Base-by-base conservation (phyloP, 92 coral and sea anemone species). In the Heliopora coerulea region DNA sequence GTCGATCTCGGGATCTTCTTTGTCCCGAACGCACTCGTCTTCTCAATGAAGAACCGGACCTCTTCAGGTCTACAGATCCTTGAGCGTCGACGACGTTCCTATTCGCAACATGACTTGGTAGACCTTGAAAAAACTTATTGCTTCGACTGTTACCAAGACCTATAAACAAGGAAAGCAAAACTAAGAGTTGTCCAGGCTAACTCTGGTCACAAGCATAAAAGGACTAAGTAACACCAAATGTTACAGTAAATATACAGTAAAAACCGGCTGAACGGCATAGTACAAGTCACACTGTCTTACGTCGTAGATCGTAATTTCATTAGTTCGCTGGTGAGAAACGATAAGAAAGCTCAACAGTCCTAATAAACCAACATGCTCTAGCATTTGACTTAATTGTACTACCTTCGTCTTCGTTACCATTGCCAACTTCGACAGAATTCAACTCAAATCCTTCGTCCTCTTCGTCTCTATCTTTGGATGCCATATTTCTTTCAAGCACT, bases 121-220 rank as follows among this genome's bases (percentile, higher is more conserved):
- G 24, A 14, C 39, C 58, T 67, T 67, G 21, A 67, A 67, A 67
- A 35, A 67, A 67, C 54, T 67, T 67, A 48, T 67, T 67, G 8
- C 15, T 67, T 48, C 74, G 74, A 48, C 74, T 67, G 41, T 44
- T 46, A 14, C 74, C 58, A 10, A 25, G 0, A 48, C 74, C 74
- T 67, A 23, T 67, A 23, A 31, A 11, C 35, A 63, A 11, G n/a
- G 33, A 25, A 67, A 46, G 6, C 7, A 19, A 48, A 26, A 48
- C 1, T 26, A 8, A 24, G 12, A 9, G 12, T 48, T 40, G 37
- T 39, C 25, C 17, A 42, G 6, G 23, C 37, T 20, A 39, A 49
- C 39, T 7, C 27, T 61, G 19, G 67, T 61, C 46, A 34, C 25
- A 31, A 31, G 32, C 19, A 27, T 26, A 27, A 31, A 7, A 31